These are phyloP conservation scores for Lagocephalus sceleratus DNA, from an alignment of 2,797 vertebrate genomes.

Conservation along the genomic window DNA sequence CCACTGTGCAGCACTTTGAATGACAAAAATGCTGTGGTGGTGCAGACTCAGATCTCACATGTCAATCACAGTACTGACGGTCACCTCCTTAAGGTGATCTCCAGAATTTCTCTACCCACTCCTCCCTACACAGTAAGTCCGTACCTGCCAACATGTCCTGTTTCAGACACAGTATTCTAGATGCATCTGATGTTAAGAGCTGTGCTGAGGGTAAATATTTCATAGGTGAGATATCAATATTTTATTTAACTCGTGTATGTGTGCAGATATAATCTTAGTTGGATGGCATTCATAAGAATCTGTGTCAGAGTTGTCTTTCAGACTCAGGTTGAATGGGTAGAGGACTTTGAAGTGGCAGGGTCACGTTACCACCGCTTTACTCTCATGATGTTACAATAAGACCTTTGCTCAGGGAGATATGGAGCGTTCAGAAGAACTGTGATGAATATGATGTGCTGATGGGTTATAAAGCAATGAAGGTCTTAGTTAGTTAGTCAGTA, in stretches of 20 bases:
- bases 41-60: conserved; percentile 91
- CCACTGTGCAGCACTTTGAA: conserved; percentile 79
- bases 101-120: conserved; percentile 93
- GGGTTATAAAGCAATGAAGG: too few relatives aligned
- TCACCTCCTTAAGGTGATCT: conserved; percentile 90
- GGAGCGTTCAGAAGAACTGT: conserved; percentile 29
- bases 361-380: conserved; percentile 45
- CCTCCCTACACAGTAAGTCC: conserved; percentile 96
- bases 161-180: conserved; percentile 4
- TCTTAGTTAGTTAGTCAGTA: not conserved
- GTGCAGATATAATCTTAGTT: conserved; percentile 23
- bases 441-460: not conserved
- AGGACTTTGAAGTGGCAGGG: conserved; percentile 14
- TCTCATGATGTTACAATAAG: conserved; percentile 28
- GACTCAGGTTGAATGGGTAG: conserved; percentile 27
- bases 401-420: conserved; percentile 70
- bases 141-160: not conserved
- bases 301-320: conserved; percentile 10
- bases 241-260: conserved; percentile 24
- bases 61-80: conserved; percentile 83
- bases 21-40: conserved; percentile 87
- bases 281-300: conserved; percentile 16
- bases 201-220: conserved; percentile 31
- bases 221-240: conserved; percentile 9
- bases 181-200: not conserved